Conservation (phyloP, 2,113 vertebrate genomes). For the Bolborhynchus lineola region DNA sequence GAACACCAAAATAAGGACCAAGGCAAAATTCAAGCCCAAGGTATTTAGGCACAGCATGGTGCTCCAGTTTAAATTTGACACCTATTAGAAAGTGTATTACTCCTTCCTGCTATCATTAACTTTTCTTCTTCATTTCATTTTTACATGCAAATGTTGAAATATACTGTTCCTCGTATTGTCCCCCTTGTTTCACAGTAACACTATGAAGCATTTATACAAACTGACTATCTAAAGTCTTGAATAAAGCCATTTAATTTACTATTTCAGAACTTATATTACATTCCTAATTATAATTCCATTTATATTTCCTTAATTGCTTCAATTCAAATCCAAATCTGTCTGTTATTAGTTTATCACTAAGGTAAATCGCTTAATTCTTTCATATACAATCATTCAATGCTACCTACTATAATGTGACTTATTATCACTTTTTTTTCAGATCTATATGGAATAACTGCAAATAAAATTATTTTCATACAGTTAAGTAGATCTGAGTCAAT, state of each 20-base stretch:
- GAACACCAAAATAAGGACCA: neutral
- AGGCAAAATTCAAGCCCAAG: neutral
- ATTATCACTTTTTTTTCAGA: neutral
- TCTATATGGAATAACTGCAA: neutral
- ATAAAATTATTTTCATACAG: neutral
- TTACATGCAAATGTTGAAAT: neutral
- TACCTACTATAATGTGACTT: neutral
- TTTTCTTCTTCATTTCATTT: neutral
- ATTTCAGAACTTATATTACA: neutral
- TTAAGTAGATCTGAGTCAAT: neutral
- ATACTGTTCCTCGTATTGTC: neutral
- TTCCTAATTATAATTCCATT: neutral
- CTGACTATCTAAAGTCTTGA: neutral
- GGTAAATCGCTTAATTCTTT: neutral
- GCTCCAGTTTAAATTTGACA: neutral
- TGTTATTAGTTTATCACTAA: neutral
- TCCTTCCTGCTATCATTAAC: neutral
- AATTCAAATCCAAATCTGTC: neutral
- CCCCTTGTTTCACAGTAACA: neutral
- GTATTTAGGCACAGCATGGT: neutral
- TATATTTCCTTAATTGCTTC: neutral
- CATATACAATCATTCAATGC: neutral
- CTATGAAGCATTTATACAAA: neutral
- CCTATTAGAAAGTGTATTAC: neutral
- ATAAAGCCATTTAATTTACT: neutral